Evolutionary conservation across 1,140 invertebrate genomes (phyloP), one percentile per base, ranked within the genome.

Genomic region (Trachymyrmex cornetzi): DNA sequence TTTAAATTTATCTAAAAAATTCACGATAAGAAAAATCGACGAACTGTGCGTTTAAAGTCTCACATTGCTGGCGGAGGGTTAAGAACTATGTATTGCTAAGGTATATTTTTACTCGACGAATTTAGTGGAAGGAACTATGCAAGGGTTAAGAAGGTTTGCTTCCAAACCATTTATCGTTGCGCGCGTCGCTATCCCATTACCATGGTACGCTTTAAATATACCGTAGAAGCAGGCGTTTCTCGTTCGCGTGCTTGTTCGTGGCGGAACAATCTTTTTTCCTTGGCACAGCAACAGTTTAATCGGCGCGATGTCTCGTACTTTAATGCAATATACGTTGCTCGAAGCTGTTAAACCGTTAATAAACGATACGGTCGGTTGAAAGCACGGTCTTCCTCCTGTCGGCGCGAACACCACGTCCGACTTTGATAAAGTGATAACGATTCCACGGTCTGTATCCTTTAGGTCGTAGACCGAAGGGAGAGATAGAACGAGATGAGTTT

Each of bases 391-490:
- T 74, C 75, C 80, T 75, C 71, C 69, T 61, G 69, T 84, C 80
- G 44, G 55, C 9, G 14, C 67, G 67, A 59, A 66, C 67, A 34
- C 38, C 38, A 53, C 24, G 38, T 12, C 69, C 30, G 71, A 84
- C 80, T 84, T 84, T 84, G 80, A 84, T 75, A 84, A 84, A 84
- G 69, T 84, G 69, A 84, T 84, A 84, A 84, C 80, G 80, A 84
- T 84, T 84, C 80, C 30, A 84, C 34, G 64, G 44, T 22, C n/a
- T 50, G 55, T 84, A 84, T 48, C 55, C 53, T 69, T 55, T 34
- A 82, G 80, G 19, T 44, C 57, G 55, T 69, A 61, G 22, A 69
- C 66, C 38, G 57, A 38, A 53, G 16, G n/a, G 55, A 53, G 50
- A 11, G 22, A 59, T 16, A 63, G 59, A 55, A 57, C 7, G 44